phyloP scores from a whole-genome alignment of 2,113 vertebrate genomes.

The Spea bombifrons region DNA sequence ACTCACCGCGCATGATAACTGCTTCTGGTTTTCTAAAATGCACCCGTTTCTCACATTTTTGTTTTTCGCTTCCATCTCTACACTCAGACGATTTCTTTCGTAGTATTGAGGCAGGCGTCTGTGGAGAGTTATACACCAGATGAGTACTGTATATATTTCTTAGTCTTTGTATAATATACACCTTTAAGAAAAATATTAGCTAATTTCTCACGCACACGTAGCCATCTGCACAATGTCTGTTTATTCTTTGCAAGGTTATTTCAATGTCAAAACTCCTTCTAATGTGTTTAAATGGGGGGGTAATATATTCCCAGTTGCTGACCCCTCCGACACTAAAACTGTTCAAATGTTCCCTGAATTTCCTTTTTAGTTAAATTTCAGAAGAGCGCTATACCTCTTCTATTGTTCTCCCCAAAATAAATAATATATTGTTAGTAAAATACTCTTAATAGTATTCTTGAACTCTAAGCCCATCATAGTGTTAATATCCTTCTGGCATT shows the following conservation, averaged over 20 bases:
- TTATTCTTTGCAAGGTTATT: background rate
- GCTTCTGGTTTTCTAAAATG: slow-evolving; percentile 82
- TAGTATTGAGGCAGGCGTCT: slow-evolving; percentile 79
- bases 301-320: too few species aligned
- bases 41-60: slow-evolving; percentile 74
- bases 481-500: slow-evolving; percentile 32
- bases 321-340: too few species aligned
- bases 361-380: background rate
- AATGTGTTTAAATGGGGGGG: background rate
- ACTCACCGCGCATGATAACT: slow-evolving; percentile 77
- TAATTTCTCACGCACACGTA: too few species aligned
- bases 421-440: slow-evolving; percentile 31
- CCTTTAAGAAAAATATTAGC: too few species aligned
- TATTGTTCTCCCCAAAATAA: slow-evolving; percentile 30
- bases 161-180: too few species aligned
- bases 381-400: background rate
- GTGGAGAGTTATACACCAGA: background rate
- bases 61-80: slow-evolving; percentile 54
- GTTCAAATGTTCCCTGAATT: too few species aligned
- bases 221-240: background rate
- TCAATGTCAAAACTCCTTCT: background rate
- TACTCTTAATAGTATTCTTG: slow-evolving; percentile 1
- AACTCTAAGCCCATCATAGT: background rate
- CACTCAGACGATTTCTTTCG: slow-evolving; percentile 63
- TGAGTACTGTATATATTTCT: too few species aligned